Evolutionary conservation across 2,888 invertebrate species (phyloP).

Genomic region (Drosophila austrosaltans): DNA sequence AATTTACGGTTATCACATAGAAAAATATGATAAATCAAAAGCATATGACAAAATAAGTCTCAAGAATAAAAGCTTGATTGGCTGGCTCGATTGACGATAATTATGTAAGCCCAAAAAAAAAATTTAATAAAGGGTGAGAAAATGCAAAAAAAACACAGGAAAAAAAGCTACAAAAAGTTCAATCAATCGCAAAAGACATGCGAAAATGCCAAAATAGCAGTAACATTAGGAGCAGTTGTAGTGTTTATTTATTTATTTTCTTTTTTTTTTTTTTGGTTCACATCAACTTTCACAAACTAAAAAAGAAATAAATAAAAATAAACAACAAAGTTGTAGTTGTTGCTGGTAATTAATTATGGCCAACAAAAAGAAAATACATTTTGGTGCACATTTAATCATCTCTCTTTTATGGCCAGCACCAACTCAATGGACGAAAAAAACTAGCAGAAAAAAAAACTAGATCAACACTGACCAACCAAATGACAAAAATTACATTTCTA

Average conservation of each 20-base stretch:
- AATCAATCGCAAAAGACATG: slow-evolving; percentile 66
- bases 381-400: slow-evolving; percentile 53
- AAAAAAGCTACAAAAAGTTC: slow-evolving; percentile 48
- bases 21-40: slow-evolving; percentile 27
- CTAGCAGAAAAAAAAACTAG: background rate
- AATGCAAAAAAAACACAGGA: slow-evolving; percentile 29
- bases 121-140: slow-evolving; percentile 31
- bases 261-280: slow-evolving; percentile 50
- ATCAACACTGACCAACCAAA: background rate
- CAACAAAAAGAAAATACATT: slow-evolving; percentile 40
- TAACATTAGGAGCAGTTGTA: slow-evolving; percentile 59
- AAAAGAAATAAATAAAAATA: slow-evolving; percentile 47
- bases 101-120: slow-evolving; percentile 60
- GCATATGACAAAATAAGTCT: slow-evolving; percentile 55
- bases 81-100: slow-evolving; percentile 55
- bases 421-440: background rate
- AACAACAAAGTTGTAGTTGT: slow-evolving; percentile 11
- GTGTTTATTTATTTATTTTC: slow-evolving; percentile 4
- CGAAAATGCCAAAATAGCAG: slow-evolving; percentile 55
- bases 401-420: slow-evolving; percentile 49
- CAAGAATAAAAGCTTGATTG: slow-evolving; percentile 55
- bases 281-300: slow-evolving; percentile 64
- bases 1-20: slow-evolving; percentile 39
- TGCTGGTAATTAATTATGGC: slow-evolving; percentile 63
- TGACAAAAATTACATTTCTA: background rate